These are phyloP conservation scores for Narcine bancroftii DNA, from an alignment of 2,113 vertebrate genomes.

Conservation along the genomic window DNA sequence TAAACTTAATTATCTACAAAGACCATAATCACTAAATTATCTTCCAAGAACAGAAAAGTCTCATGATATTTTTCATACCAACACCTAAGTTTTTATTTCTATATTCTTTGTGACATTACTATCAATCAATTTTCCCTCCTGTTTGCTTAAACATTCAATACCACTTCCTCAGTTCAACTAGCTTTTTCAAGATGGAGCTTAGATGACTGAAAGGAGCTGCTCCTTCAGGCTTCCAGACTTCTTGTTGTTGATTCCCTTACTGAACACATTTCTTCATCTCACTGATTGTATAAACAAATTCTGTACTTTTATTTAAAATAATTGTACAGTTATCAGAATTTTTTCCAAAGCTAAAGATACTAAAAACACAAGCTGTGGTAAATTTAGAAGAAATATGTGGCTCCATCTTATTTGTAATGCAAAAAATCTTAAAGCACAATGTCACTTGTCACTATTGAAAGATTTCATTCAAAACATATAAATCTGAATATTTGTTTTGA, in stretches of 20 bases:
- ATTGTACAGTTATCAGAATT: too few relatives aligned
- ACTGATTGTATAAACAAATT: too few relatives aligned
- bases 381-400: background rate
- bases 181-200: background rate
- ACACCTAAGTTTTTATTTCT: background rate
- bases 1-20: background rate
- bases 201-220: background rate
- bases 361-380: background rate
- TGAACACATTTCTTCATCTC: background rate
- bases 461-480: background rate
- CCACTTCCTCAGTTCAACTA: background rate
- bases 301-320: too few relatives aligned
- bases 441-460: background rate
- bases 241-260: background rate
- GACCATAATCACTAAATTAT: background rate
- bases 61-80: background rate
- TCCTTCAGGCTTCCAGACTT: background rate
- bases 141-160: background rate
- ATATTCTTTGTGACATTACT: background rate
- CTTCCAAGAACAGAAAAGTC: background rate
- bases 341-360: background rate
- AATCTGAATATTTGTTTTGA: background rate
- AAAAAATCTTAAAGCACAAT: background rate
- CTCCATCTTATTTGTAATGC: background rate
- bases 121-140: background rate